A percentile compares a stretch with the other conserved stretches of the same genome.
Conservation (phyloP, 2,888 invertebrate genomes). For the Slavum lentiscoides region DNA sequence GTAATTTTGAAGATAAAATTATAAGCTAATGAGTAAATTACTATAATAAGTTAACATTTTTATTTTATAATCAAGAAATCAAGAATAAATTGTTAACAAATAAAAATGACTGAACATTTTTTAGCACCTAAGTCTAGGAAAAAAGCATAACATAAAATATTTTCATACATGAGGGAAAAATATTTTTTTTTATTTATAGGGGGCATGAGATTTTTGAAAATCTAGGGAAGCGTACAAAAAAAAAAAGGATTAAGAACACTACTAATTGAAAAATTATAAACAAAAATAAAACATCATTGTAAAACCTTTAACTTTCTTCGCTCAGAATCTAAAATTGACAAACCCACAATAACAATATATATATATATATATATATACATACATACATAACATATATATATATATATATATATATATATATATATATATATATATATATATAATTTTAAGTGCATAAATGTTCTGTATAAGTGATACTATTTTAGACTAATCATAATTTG, state of each 20-base stretch:
- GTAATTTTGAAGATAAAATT: background rate
- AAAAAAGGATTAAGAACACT: too few species aligned
- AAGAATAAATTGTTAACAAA: slow-evolving; percentile 5
- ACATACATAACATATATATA: background rate
- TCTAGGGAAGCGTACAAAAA: too few species aligned
- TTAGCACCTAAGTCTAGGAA: slow-evolving; percentile 19
- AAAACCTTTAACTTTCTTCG: too few species aligned
- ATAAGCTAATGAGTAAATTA: background rate
- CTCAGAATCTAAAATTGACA: slow-evolving; percentile 5
- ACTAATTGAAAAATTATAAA: too few species aligned
- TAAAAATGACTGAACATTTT: slow-evolving; percentile 9
- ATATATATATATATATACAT: slow-evolving; percentile 5
- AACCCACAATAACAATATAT: slow-evolving; percentile 34
- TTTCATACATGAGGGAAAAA: too few species aligned
- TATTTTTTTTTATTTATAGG: too few species aligned
- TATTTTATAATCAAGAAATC: background rate
- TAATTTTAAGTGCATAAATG: slow-evolving; percentile 42
- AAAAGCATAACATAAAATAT: background rate
- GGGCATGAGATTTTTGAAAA: too few species aligned
- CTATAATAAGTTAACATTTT: slow-evolving; percentile 19
- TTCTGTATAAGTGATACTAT: slow-evolving; percentile 25
- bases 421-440: too few species aligned
- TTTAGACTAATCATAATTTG: slow-evolving; percentile 43
- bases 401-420: too few species aligned
- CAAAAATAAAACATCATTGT: too few species aligned